A percentile compares a stretch with the other conserved stretches of the same genome.
Conservation (phyloP, 2,797 vertebrate species). For the Anguilla pacifica region DNA sequence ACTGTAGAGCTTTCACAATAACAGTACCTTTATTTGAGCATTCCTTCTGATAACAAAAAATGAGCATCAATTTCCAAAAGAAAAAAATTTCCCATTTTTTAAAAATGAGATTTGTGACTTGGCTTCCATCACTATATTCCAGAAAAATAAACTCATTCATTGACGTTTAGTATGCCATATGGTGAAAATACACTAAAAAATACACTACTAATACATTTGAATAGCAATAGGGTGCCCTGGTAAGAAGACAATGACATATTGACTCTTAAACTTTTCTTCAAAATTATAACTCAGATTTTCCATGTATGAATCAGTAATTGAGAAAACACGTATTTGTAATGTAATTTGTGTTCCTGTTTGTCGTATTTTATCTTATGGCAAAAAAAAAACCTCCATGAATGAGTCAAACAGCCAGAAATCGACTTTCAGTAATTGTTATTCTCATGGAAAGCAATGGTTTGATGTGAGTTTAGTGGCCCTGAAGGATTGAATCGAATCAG, state of each 20-base stretch:
- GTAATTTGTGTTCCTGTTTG: neutral
- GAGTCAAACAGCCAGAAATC: neutral
- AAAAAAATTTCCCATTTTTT: constrained; percentile 9
- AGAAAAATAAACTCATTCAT: neutral
- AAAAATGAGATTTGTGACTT: neutral
- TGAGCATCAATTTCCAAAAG: neutral
- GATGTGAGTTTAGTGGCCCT: constrained; percentile 1
- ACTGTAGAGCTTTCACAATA: constrained; percentile 8
- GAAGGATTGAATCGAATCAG: neutral
- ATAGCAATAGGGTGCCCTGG: neutral
- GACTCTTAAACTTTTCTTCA: neutral
- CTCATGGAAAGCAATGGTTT: neutral
- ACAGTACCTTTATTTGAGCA: neutral
- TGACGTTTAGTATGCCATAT: neutral
- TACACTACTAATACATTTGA: neutral
- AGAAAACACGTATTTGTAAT: neutral
- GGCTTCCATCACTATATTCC: neutral
- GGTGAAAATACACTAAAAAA: neutral
- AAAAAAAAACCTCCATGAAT: neutral
- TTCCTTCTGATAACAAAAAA: neutral
- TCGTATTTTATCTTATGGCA: neutral
- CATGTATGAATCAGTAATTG: neutral
- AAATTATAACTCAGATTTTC: neutral
- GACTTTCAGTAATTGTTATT: neutral
- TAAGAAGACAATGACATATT: constrained; percentile 6